Evolutionary conservation across 1,140 invertebrate genomes (phyloP).

Genomic region (Listronotus bonariensis): DNA sequence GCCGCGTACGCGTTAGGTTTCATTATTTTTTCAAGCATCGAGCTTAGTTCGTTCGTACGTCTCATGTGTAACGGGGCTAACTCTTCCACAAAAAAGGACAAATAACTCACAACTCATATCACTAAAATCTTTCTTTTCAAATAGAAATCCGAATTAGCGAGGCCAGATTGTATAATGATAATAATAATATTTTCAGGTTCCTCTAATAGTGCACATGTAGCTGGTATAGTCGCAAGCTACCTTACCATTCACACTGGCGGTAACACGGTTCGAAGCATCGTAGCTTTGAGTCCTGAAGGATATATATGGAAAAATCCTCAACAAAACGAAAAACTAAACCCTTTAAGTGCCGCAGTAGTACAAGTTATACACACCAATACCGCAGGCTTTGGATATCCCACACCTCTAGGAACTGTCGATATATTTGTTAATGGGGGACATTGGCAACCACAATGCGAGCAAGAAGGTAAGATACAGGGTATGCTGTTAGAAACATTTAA

Average conservation of each 20-base stretch:
- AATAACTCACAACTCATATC: no score
- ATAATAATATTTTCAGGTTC: not conserved
- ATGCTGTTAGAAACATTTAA: no score
- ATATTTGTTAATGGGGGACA: conserved; percentile 5
- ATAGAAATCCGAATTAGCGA: not conserved
- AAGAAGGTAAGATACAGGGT: no score
- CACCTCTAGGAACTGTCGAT: not conserved
- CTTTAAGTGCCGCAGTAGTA: not conserved
- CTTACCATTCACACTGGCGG: not conserved
- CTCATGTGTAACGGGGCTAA: no score
- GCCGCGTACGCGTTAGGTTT: no score
- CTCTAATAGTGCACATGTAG: conserved; percentile 1
- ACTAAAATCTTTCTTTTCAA: not conserved
- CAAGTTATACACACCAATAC: conserved; percentile 15
- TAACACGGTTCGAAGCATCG: not conserved
- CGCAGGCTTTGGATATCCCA: not conserved
- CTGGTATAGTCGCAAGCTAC: not conserved
- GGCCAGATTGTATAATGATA: not conserved
- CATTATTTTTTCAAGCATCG: no score
- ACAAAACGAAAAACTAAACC: not conserved
- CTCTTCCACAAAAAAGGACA: no score
- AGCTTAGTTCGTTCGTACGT: no score
- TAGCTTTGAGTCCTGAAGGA: not conserved
- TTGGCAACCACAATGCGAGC: conserved; percentile 1
- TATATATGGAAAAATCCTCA: not conserved